Evolutionary conservation across 2,113 vertebrate species (phyloP), one percentile per base, ranked within the genome.

Genomic region (Corynorhinus townsendii): DNA sequence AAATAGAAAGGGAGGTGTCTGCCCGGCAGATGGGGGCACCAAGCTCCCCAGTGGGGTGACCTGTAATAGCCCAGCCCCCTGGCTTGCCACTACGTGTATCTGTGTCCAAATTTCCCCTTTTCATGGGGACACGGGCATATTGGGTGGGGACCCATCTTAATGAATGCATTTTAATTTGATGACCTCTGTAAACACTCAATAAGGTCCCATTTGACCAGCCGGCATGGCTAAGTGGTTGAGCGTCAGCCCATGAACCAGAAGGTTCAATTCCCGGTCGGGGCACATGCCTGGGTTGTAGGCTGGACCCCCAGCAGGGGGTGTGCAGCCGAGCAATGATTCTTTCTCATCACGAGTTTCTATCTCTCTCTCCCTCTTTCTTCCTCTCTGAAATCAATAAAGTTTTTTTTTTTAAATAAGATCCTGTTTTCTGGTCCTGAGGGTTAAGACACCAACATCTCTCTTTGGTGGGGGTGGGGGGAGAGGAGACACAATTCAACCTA

Each of bases 1-100:
- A 93, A 94, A 80, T 84, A 80, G 71, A 96, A 93, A 96, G 83
- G 86, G 72, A 86, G 93, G 94, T 94, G 73, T 56, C 75, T 9
- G 72, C 30, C 49, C 0, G 6, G 59, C 54, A 80, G 87, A 45
- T 76, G 92, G 54, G 2, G 8, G 43, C 0, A 5, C 86, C n/a
- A 68, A 56, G 72, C 71, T 33, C 86, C 56, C 56, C 56, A 59
- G 56, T 4, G 56, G 52, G 52, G 52, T 54, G 52, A 54, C 52
- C 49, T 52, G 49, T 5, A 52, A 54, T 54, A 54, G 52, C 52
- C 52, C 5, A 5, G 56, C 56, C 24, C 24, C 56, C 56, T 59
- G 56, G 56, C 45, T 59, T 72, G 40, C 68, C 33, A 19, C 62
- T 26, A 0, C 0, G 4, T 0, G 0, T 24, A 11, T 11, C 30